Base-by-base conservation (phyloP, 2,797 vertebrate genomes). In the Karalla daura region DNA sequence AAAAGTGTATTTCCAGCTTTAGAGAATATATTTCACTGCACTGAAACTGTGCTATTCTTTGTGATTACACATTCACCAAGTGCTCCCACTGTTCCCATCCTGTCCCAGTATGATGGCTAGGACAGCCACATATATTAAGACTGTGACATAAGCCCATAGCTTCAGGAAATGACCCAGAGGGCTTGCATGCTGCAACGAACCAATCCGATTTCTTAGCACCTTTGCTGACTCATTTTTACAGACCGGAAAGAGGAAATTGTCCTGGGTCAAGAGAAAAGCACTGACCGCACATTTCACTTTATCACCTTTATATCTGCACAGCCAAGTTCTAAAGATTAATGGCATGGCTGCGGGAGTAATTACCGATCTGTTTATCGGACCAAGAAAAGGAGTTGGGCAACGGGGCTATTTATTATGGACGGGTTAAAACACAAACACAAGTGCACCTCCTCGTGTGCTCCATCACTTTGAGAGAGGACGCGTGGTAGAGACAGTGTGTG, bases 361-460 rank as follows among this genome's bases (percentile, higher is more conserved):
- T 61, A 67, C 28, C 66, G 39, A 71, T 76, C 33, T 68, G 49
- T 74, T 46, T 41, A 61, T 78, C 55, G 68, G 24, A 37, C 15
- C 20, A 33, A 49, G 36, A 13, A 54, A 52, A 46, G 45, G 12
- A 55, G 30, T 49, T 32, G 35, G 30, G 40, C 60, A 74, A 20
- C 51, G 41, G 10, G 39, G 63, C 59, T 63, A 65, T 84, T 83
- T 81, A 77, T 78, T 78, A 78, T 71, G 51, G 12, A 39, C 23
- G 71, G 36, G n/a, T 67, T 59, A 14, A 71, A 86, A 91, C 83
- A 74, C 49, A 63, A 88, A 81, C 68, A 63, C 61, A 78, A 64
- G 49, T 70, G 39, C 25, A 64, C 35, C 43, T 79, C 69, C 64
- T 33, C 28, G 37, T 23, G 68, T n/a, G 59, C 33, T 45, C 17